Percentiles rank a stretch among this genome's conserved stretches.
Evolutionary conservation across 1,140 invertebrate genomes (phyloP).

Genomic region (Caerostris darwini): DNA sequence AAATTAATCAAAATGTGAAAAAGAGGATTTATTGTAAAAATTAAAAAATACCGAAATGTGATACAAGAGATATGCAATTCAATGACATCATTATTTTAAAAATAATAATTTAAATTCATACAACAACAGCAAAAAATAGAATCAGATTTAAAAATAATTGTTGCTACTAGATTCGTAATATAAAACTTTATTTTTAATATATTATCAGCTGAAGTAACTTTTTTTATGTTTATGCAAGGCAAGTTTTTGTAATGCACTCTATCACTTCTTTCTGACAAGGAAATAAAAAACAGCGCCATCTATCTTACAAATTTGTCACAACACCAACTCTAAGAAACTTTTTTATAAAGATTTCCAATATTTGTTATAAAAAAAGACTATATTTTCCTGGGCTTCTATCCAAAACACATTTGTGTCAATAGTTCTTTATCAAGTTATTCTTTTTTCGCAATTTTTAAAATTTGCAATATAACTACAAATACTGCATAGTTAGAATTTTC

Average conservation of each 20-base stretch:
- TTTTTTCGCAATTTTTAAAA: not conserved
- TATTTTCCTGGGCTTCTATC: not conserved
- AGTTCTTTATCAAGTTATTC: not conserved
- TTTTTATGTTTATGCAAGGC: not conserved
- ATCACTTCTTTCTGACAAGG: not conserved
- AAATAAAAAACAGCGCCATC: constrained; percentile 48
- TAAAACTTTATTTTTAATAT: too few species aligned
- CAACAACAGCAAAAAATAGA: too few species aligned
- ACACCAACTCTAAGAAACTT: not conserved
- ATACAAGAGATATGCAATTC: too few species aligned
- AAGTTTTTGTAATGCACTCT: not conserved
- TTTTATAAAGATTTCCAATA: constrained; percentile 46
- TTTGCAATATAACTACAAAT: too few species aligned
- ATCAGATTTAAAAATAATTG: too few species aligned
- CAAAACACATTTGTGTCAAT: constrained; percentile 24
- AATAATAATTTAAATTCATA: too few species aligned
- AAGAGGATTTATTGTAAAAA: too few species aligned
- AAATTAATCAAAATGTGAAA: too few species aligned
- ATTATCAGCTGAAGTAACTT: not conserved
- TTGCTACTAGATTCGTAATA: too few species aligned
- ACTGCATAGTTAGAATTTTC: too few species aligned
- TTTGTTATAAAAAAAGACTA: not conserved
- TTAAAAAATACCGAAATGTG: too few species aligned
- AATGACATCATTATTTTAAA: too few species aligned
- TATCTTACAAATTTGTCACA: constrained; percentile 42